A percentile compares a stretch with the other conserved stretches of the same genome.
Conservation (phyloP, 2,797 vertebrate genomes). For the Hydrocynus forskahlii region DNA sequence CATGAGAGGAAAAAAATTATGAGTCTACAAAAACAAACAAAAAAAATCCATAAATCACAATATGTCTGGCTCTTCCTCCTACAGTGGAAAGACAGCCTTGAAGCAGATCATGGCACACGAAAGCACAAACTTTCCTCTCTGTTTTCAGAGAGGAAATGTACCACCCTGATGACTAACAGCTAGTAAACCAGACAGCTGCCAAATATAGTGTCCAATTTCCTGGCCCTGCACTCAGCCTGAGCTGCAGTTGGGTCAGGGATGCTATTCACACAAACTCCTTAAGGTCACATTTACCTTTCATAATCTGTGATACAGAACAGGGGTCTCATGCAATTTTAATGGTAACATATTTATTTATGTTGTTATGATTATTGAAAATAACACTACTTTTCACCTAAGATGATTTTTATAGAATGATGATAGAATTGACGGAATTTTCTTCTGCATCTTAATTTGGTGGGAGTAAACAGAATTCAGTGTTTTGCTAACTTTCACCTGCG, state of each 20-base stretch:
- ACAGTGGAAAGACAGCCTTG: not conserved
- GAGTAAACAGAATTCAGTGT: no score
- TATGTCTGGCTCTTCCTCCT: not conserved
- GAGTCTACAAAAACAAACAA: not conserved
- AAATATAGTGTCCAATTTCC: constrained; percentile 47
- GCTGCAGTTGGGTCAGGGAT: constrained; percentile 16
- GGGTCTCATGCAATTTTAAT: no score
- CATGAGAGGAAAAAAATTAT: not conserved
- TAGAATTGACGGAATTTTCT: no score
- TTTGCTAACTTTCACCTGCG: no score
- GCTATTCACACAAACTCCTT: not conserved
- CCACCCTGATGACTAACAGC: constrained; percentile 54
- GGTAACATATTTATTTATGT: no score
- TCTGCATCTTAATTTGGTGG: no score
- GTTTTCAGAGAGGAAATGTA: constrained; percentile 52
- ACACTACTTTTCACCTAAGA: no score
- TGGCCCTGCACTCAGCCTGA: constrained; percentile 41
- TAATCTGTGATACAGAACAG: not conserved
- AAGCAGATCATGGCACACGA: constrained; percentile 21
- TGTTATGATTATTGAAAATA: no score
- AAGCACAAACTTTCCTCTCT: constrained; percentile 41
- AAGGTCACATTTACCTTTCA: not conserved
- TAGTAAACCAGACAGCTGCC: constrained; percentile 38
- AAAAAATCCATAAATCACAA: constrained; percentile 24
- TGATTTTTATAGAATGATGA: no score